Percentiles rank a stretch among this genome's conserved stretches.
These are phyloP conservation scores for Phortica variegata DNA, from an alignment of 1,140 invertebrate species.

Conservation along the genomic window DNA sequence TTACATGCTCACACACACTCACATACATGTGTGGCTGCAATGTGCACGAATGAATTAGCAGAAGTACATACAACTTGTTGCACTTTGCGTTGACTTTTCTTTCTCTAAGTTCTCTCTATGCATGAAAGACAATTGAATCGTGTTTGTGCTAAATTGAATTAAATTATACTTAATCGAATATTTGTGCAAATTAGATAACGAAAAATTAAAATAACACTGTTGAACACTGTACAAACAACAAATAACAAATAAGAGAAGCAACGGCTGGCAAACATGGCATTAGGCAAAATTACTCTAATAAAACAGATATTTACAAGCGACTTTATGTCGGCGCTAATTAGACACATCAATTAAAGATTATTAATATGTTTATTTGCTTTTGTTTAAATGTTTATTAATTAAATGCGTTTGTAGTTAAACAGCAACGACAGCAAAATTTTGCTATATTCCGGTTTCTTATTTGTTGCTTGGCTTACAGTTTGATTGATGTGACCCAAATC, in stretches of 20 bases:
- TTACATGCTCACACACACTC: slow-evolving; percentile 13
- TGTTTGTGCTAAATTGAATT: slow-evolving; percentile 44
- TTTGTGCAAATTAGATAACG: slow-evolving; percentile 22
- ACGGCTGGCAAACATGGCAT: neutral
- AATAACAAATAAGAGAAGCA: slow-evolving; percentile 5
- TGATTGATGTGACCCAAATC: no score
- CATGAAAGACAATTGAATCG: slow-evolving; percentile 39
- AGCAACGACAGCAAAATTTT: neutral
- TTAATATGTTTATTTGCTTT: slow-evolving; percentile 47
- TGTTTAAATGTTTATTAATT: slow-evolving; percentile 48
- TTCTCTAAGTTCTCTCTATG: no score
- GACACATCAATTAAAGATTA: slow-evolving; percentile 52
- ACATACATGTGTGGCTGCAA: slow-evolving; percentile 24
- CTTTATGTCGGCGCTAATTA: slow-evolving; percentile 54
- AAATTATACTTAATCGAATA: slow-evolving; percentile 31
- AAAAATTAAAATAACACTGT: slow-evolving; percentile 35
- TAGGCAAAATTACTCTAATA: neutral
- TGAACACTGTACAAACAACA: slow-evolving; percentile 8
- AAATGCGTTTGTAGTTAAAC: slow-evolving; percentile 4
- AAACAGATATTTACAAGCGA: no score
- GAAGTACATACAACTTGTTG: neutral
- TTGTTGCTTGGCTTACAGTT: no score
- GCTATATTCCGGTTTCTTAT: no score
- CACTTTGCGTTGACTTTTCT: no score
- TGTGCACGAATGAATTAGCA: neutral